Evolutionary conservation across 1,140 invertebrate genomes (phyloP), one percentile per base, ranked within the genome.

Genomic region (Ips nitidus): DNA sequence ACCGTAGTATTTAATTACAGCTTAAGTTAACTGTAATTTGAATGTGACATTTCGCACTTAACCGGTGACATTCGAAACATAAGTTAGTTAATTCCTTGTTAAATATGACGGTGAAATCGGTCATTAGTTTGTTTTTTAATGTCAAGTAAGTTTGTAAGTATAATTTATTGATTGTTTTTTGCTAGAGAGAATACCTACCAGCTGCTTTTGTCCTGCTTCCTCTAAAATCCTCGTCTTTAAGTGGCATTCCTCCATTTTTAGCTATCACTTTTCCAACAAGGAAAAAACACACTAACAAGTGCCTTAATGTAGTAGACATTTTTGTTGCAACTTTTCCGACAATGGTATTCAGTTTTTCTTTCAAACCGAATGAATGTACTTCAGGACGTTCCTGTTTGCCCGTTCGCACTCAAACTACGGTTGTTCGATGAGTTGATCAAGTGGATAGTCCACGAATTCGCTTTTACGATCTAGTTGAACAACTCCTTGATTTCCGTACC

Each of bases 261-360:
- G 61, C 61, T 50, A 52, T 7, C 3, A 22, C 61, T 2, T n/a
- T 52, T 8, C 61, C 61, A 7, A 50, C 22, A 47, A 63, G 40
- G 47, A 52, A 52, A 22, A 53, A 41, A n/a, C 37, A 52, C 38
- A 63, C 50, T 52, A 50, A 22, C 22, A 22, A 22, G 22, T 22
- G 22, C 45, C 22, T 40, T 52, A 52, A 63, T 52, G 50, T 63
- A 63, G 52, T 53, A 52, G n/a, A 8, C 61, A 63, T 63, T 39
- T 41, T 50, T 63, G 36, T 50, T 1, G 38, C n/a, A 7, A 61
- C 42, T 3, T 1, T 50, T 50, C 42, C 40, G 2, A 41, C 38
- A 6, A 41, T 41, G 57, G 47, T 45, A 61, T 45, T n/a, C 59
- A 61, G 59, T 61, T 61, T 61, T 45, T 61, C 41, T 37, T 43